Evolutionary conservation across 35 echinoderm and acorn worm genomes (phyloP).

Genomic region (Heliocidaris erythrogramma): DNA sequence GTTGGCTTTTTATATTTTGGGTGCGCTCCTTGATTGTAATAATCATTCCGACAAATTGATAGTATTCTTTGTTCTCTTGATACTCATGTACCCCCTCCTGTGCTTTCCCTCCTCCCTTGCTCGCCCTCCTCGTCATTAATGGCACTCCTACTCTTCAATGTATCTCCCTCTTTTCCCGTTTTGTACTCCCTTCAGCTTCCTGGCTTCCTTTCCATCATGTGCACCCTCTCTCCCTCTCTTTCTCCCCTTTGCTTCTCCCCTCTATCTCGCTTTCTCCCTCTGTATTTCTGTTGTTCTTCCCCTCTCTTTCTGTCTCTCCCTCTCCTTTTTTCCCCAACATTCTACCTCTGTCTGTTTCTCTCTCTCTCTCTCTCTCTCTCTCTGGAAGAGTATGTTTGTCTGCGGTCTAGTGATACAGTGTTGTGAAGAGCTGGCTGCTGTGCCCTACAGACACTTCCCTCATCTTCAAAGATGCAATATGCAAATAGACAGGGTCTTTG

Average conservation of each 20-base stretch:
- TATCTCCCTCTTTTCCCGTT: not conserved
- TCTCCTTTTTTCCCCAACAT: not conserved
- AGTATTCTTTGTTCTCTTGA: constrained; percentile 4
- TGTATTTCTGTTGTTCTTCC: not conserved
- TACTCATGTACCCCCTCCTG: not conserved
- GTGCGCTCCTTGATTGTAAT: not conserved
- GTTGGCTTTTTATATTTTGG: not conserved
- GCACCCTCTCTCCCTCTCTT: not conserved
- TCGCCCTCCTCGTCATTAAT: not conserved
- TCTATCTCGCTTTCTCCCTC: not conserved
- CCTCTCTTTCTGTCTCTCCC: not conserved
- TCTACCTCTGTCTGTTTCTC: not conserved
- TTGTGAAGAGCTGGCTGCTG: not conserved
- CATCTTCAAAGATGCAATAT: constrained; percentile 29
- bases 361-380: not conserved
- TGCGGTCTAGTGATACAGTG: constrained; percentile 38
- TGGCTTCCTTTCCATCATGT: not conserved
- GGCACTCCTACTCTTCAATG: not conserved
- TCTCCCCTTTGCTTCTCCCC: not conserved
- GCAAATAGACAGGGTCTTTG: constrained; percentile 41
- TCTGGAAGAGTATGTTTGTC: constrained; percentile 7
- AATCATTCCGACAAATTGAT: not conserved
- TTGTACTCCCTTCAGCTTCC: not conserved
- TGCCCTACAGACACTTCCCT: constrained; percentile 45
- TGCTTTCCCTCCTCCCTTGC: not conserved